phyloP scores from a whole-genome alignment of 2,797 vertebrate genomes.

The Poeciliopsis gracilis region DNA sequence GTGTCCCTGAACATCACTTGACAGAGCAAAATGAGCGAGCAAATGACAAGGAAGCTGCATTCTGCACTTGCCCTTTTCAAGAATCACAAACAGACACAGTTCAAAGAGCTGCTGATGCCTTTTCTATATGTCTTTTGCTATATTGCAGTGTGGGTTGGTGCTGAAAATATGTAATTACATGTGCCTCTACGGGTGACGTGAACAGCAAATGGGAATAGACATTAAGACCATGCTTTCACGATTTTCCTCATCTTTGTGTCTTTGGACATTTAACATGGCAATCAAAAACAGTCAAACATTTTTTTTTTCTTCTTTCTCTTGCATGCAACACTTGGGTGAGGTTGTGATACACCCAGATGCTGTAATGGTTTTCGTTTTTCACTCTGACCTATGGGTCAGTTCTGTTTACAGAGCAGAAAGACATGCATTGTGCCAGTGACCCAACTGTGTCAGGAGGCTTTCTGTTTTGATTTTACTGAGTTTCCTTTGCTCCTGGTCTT shows the following conservation, averaged over 20 bases:
- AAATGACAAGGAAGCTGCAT: constrained; percentile 49
- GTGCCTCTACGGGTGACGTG: constrained; percentile 48
- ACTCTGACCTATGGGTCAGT: constrained; percentile 46
- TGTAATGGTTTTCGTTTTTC: constrained; percentile 62
- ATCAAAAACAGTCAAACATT: constrained; percentile 21
- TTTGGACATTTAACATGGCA: constrained; percentile 2
- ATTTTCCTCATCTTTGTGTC: constrained; percentile 7
- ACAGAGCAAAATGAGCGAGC: constrained; percentile 44
- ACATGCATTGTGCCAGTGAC: constrained; percentile 47
- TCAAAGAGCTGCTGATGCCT: constrained; percentile 27
- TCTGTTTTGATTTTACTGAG: constrained; percentile 57
- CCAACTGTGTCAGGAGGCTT: constrained; percentile 39
- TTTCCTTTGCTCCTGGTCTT: constrained; percentile 13
- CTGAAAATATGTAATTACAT: constrained; percentile 75
- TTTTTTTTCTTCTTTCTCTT: constrained; percentile 32
- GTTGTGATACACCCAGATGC: constrained; percentile 47
- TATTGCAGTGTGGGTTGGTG: constrained; percentile 52
- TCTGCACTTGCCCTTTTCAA: constrained; percentile 43
- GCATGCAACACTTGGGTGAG: constrained; percentile 42
- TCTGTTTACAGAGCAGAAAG: constrained; percentile 56
- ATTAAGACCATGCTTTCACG: constrained; percentile 22
- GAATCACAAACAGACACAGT: constrained; percentile 41
- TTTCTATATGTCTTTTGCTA: constrained; percentile 30
- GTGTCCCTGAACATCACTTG: constrained; percentile 38
- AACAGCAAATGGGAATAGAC: constrained; percentile 45